Percentiles rank a stretch among this genome's conserved stretches.
Evolutionary conservation across 2,113 vertebrate genomes (phyloP).

Genomic region (Pavo muticus): DNA sequence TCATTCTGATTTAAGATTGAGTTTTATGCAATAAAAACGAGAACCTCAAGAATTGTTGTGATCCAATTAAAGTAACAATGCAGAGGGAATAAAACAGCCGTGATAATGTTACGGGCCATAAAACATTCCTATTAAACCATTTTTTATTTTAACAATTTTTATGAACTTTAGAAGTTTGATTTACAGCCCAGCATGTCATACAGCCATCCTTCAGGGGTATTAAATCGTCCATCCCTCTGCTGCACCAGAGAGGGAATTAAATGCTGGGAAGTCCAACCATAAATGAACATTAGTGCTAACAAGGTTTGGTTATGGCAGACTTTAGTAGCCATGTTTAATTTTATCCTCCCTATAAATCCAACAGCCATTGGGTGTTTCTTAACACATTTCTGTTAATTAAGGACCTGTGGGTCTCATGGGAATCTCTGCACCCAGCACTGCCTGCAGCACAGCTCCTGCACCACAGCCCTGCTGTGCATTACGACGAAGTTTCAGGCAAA

Average conservation of each 20-base stretch:
- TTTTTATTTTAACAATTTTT: slow-evolving; percentile 87
- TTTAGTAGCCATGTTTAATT: slow-evolving; percentile 80
- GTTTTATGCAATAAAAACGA: slow-evolving; percentile 73
- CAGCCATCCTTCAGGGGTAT: slow-evolving; percentile 79
- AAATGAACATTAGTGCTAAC: slow-evolving; percentile 84
- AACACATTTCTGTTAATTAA: slow-evolving; percentile 78
- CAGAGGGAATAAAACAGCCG: slow-evolving; percentile 81
- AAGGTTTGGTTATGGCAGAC: slow-evolving; percentile 80
- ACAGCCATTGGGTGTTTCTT: slow-evolving; percentile 54
- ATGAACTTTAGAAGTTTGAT: slow-evolving; percentile 86
- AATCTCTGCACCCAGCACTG: not conserved
- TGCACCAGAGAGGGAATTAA: slow-evolving; percentile 78
- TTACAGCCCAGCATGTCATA: slow-evolving; percentile 74
- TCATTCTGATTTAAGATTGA: slow-evolving; percentile 77
- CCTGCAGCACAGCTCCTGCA: not conserved
- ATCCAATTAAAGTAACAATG: slow-evolving; percentile 84
- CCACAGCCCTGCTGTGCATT: not conserved
- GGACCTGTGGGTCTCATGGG: slow-evolving; percentile 63
- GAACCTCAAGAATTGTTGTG: slow-evolving; percentile 76
- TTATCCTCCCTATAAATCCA: slow-evolving; percentile 81
- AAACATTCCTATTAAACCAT: slow-evolving; percentile 86
- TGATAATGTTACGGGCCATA: slow-evolving; percentile 85
- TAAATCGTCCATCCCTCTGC: slow-evolving; percentile 78
- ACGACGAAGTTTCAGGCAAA: not conserved
- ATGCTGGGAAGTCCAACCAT: slow-evolving; percentile 80